These are phyloP conservation scores for Sinodicranocentrus sp. DNA, from an alignment of 2,888 invertebrate species.

Conservation along the genomic window DNA sequence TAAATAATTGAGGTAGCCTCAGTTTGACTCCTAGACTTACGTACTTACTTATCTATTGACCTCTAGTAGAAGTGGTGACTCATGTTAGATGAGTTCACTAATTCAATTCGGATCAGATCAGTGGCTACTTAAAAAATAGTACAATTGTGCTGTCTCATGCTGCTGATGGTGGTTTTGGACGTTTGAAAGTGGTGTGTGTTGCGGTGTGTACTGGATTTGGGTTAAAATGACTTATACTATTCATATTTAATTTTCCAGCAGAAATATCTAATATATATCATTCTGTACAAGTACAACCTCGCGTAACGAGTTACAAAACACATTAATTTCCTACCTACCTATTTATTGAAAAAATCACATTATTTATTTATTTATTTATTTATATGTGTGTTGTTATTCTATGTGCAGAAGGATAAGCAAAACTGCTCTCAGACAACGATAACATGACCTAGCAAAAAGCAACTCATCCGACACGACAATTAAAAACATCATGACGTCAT, in stretches of 20 bases:
- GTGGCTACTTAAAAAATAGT: no score
- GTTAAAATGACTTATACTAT: conserved; percentile 18
- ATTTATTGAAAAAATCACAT: not conserved
- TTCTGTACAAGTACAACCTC: not conserved
- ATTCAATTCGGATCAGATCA: no score
- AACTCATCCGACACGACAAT: conserved; percentile 42
- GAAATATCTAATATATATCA: conserved; percentile 7
- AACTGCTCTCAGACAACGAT: conserved; percentile 60
- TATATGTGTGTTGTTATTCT: conserved; percentile 58
- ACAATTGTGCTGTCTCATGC: conserved; percentile 3
- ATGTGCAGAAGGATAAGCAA: conserved; percentile 52
- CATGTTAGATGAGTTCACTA: no score
- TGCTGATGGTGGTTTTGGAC: conserved; percentile 57
- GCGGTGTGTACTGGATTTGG: not conserved
- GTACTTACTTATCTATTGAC: no score
- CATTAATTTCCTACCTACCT: not conserved
- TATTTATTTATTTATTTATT: conserved; percentile 56
- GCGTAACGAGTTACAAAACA: not conserved
- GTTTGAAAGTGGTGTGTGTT: conserved; percentile 50
- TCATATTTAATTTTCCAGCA: not conserved
- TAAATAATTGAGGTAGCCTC: not conserved
- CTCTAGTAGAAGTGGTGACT: no score
- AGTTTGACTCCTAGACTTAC: no score
- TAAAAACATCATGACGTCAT: conserved; percentile 37
- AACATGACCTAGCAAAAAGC: conserved; percentile 48